Evolutionary conservation across 2,113 vertebrate species (phyloP).

Genomic region (Shinisaurus crocodilurus): DNA sequence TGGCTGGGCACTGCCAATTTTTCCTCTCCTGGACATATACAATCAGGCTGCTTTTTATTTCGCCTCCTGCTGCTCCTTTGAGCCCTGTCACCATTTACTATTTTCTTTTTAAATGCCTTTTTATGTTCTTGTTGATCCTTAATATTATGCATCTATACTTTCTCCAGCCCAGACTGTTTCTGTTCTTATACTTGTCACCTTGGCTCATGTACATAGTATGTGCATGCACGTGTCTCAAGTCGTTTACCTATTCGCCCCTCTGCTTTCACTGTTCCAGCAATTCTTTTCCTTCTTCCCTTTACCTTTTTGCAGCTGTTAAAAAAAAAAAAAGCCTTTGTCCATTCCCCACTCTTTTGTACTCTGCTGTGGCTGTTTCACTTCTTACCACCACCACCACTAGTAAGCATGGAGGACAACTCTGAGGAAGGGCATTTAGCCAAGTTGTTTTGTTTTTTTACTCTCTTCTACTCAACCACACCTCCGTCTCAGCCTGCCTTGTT

Average conservation of each 20-base stretch:
- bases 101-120: background rate
- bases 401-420: background rate
- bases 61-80: constrained; percentile 2
- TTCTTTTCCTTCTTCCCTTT: background rate
- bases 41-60: background rate
- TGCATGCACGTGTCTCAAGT: background rate
- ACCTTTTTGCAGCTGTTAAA: background rate
- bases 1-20: constrained; percentile 30
- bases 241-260: background rate
- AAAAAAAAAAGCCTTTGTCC: background rate
- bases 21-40: background rate
- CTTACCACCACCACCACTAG: background rate
- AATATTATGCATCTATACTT: background rate
- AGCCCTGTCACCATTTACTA: background rate
- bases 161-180: background rate
- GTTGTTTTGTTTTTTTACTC: no score
- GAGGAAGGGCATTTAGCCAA: background rate
- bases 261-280: background rate
- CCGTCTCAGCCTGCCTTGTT: background rate
- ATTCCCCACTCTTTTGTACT: background rate
- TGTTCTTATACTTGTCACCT: background rate
- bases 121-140: background rate
- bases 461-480: background rate
- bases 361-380: background rate
- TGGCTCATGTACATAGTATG: background rate